A percentile compares a stretch with the other conserved stretches of the same genome.
phyloP scores from a whole-genome alignment of 2,113 vertebrate species.

The Canis aureus region DNA sequence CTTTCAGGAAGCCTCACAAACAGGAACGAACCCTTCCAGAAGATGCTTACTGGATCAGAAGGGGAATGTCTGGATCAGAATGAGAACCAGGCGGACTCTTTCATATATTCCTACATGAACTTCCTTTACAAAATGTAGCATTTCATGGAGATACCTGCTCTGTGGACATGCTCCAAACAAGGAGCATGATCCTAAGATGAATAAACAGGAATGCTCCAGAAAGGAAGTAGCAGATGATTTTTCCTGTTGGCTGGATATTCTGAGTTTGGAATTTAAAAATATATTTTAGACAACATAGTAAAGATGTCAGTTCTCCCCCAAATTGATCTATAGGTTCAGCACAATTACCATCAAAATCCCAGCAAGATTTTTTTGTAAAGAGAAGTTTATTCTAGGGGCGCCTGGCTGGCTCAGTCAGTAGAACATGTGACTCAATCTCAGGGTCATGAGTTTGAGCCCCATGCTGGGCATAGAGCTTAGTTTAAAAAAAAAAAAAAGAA shows the following conservation, averaged over 20 bases:
- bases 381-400: background rate
- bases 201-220: background rate
- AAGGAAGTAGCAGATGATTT: background rate
- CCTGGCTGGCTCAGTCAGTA: background rate
- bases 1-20: background rate
- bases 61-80: background rate
- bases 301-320: background rate
- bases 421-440: background rate
- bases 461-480: background rate
- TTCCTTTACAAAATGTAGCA: background rate
- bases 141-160: slow-evolving; percentile 29
- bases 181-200: background rate
- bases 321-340: background rate
- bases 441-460: background rate
- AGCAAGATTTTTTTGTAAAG: background rate
- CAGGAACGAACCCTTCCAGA: background rate
- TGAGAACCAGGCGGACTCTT: background rate
- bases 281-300: background rate
- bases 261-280: slow-evolving; percentile 10
- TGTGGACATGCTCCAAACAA: background rate
- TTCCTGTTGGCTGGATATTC: background rate
- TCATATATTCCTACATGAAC: background rate
- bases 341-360: background rate
- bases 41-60: background rate
- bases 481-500: background rate